These are phyloP conservation scores for Macrocentrus cingulum DNA, from an alignment of 1,140 invertebrate genomes.

Conservation along the genomic window DNA sequence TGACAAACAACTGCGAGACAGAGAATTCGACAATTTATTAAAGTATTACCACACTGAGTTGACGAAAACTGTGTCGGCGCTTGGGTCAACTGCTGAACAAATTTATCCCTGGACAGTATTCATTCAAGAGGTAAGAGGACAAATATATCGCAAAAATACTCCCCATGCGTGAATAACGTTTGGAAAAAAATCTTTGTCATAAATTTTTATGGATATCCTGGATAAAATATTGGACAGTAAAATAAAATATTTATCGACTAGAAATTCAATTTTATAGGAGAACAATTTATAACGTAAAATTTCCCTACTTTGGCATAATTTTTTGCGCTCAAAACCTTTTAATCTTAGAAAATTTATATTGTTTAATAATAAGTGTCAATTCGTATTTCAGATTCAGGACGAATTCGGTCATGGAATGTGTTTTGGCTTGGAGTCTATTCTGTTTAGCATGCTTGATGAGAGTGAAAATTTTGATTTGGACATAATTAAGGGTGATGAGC, in stretches of 20 bases:
- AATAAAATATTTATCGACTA: no score
- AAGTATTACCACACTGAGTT: constrained; percentile 63
- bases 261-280: no score
- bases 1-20: constrained; percentile 58
- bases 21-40: constrained; percentile 63
- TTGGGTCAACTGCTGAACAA: constrained; percentile 64
- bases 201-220: constrained; percentile 10
- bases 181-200: not conserved
- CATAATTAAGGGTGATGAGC: constrained; percentile 54
- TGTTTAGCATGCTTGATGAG: constrained; percentile 63
- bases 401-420: constrained; percentile 64
- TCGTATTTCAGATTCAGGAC: constrained; percentile 58
- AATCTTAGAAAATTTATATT: not conserved
- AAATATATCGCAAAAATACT: constrained; percentile 2
- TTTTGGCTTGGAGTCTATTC: constrained; percentile 67
- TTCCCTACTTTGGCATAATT: no score
- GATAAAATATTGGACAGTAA: no score
- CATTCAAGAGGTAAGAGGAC: constrained; percentile 42
- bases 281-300: no score
- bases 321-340: no score
- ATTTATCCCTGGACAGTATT: constrained; percentile 62
- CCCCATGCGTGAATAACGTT: not conserved
- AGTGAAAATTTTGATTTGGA: constrained; percentile 66
- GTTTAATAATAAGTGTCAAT: constrained; percentile 7
- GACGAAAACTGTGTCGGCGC: constrained; percentile 57